phyloP scores from a whole-genome alignment of 2,113 vertebrate genomes.

The Megaceryle maxima region DNA sequence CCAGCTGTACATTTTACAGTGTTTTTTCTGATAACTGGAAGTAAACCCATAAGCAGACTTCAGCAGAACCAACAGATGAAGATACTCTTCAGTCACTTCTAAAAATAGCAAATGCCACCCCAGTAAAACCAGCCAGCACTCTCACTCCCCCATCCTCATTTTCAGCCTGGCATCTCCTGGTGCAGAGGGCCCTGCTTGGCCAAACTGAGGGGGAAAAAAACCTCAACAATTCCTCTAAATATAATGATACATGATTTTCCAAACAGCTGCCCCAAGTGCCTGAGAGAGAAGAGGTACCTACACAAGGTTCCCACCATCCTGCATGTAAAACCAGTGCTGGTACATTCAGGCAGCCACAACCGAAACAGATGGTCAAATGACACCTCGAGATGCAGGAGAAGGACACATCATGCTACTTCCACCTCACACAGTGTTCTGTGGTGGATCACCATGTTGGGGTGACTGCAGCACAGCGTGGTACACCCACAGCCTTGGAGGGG shows the following conservation, averaged over 20 bases:
- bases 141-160: background rate
- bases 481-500: background rate
- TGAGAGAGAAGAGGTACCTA: background rate
- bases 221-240: background rate
- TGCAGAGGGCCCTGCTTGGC: background rate
- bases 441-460: fast-evolving
- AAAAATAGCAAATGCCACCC: background rate
- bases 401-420: background rate
- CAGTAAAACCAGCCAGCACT: background rate
- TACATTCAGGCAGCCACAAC: fast-evolving
- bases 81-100: background rate
- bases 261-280: background rate
- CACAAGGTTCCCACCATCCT: background rate
- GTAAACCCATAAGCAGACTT: background rate
- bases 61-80: background rate
- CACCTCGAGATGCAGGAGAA: background rate
- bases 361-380: background rate
- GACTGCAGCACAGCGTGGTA: background rate
- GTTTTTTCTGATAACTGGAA: background rate
- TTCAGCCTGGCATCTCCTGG: background rate
- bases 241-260: background rate
- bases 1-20: background rate
- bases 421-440: background rate
- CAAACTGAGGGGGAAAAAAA: background rate
- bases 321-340: background rate